Evolutionary conservation across 2,113 vertebrate species (phyloP).

Genomic region (Psammodynastes pulverulentus): DNA sequence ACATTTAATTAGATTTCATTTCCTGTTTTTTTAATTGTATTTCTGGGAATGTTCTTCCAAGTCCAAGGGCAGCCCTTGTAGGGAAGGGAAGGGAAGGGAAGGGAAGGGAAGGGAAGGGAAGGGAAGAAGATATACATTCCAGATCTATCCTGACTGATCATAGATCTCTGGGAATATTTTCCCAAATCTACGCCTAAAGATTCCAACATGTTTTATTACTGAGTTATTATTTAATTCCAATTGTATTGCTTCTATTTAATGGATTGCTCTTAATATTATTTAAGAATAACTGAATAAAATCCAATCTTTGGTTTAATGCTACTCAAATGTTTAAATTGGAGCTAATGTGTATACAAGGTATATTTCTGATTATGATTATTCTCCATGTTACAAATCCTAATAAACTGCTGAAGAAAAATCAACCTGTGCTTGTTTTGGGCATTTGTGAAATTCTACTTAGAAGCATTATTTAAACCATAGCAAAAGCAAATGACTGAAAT

Average conservation of each 20-base stretch:
- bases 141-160: not conserved
- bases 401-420: not conserved
- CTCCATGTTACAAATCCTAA: not conserved
- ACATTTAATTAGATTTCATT: not conserved
- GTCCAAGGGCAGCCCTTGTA: not conserved
- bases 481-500: conserved; percentile 51
- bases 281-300: not conserved
- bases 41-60: not conserved
- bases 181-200: not conserved
- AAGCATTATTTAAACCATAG: conserved; percentile 48
- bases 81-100: not conserved
- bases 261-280: too few relatives aligned
- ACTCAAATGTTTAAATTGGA: not conserved
- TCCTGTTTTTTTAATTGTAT: not conserved
- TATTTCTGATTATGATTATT: conserved; percentile 5
- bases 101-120: too few relatives aligned
- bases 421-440: conserved; percentile 24
- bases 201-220: not conserved
- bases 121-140: not conserved
- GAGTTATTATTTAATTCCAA: not conserved
- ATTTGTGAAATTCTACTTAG: conserved; percentile 47
- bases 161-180: not conserved
- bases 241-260: not conserved
- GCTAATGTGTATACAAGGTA: not conserved
- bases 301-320: not conserved